These are phyloP conservation scores for Asteroscopus sphinx DNA, from an alignment of 2,888 invertebrate species.

Conservation along the genomic window DNA sequence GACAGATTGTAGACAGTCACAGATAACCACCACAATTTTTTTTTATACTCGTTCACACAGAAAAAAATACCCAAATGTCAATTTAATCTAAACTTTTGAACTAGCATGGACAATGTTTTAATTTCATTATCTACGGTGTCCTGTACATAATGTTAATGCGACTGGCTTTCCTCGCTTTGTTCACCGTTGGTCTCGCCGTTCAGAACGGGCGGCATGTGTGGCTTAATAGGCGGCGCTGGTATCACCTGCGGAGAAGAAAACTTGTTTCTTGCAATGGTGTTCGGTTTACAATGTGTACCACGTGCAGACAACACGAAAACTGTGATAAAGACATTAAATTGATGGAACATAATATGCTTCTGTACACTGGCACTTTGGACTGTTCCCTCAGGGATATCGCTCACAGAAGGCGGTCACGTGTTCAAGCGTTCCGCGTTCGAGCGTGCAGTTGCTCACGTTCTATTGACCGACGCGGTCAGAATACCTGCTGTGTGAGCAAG, in stretches of 20 bases:
- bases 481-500: too few relatives aligned
- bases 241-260: constrained; percentile 77
- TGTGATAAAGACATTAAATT: constrained; percentile 9
- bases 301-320: constrained; percentile 14
- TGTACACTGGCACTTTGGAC: constrained; percentile 2
- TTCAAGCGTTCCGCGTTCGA: too few relatives aligned
- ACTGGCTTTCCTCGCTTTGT: constrained; percentile 64
- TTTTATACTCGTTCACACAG: constrained; percentile 50
- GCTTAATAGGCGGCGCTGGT: constrained; percentile 84
- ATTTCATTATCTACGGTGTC: constrained; percentile 41
- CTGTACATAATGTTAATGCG: constrained; percentile 63
- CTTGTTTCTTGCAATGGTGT: constrained; percentile 15
- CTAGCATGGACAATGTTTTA: constrained; percentile 54
- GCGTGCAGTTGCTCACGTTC: too few relatives aligned
- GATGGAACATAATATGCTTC: constrained; percentile 21
- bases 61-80: constrained; percentile 62
- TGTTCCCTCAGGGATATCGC: too few relatives aligned
- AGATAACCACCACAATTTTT: constrained; percentile 54
- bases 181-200: constrained; percentile 83
- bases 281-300: constrained; percentile 2
- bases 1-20: constrained; percentile 59
- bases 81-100: constrained; percentile 51
- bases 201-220: constrained; percentile 72
- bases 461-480: too few relatives aligned
- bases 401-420: too few relatives aligned